A percentile compares a stretch with the other conserved stretches of the same genome.
Conservation (phyloP, 2,888 invertebrate genomes). For the Conomelus anceps region DNA sequence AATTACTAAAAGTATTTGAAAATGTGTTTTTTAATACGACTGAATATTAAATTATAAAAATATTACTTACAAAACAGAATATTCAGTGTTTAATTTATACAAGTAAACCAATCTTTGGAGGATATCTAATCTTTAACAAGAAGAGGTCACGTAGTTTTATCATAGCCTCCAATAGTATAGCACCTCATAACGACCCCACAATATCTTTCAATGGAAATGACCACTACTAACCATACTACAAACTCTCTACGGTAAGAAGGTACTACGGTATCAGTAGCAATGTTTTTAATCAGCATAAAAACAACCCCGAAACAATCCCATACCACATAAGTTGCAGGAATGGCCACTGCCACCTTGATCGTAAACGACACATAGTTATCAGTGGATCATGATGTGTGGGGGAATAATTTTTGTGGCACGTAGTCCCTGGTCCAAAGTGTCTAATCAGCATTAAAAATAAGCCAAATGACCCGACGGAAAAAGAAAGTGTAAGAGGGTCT, state of each 20-base stretch:
- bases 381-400: neutral
- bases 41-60: too few relatives aligned
- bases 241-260: neutral
- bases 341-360: neutral
- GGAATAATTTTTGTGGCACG: neutral
- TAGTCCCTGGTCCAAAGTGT: neutral
- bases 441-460: neutral
- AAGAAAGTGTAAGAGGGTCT: slow-evolving; percentile 15
- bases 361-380: neutral
- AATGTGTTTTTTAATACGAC: too few relatives aligned
- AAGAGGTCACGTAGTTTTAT: neutral
- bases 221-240: neutral
- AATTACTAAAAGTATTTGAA: too few relatives aligned
- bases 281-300: neutral
- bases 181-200: neutral
- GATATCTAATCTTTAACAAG: too few relatives aligned
- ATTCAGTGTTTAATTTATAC: too few relatives aligned
- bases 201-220: neutral
- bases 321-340: too few relatives aligned
- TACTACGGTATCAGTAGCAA: neutral
- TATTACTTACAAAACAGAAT: too few relatives aligned
- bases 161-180: neutral
- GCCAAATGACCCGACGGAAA: neutral
- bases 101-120: too few relatives aligned
- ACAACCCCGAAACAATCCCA: neutral